Base-by-base conservation (phyloP, 2,113 vertebrate genomes). In the Polypterus bichir region DNA sequence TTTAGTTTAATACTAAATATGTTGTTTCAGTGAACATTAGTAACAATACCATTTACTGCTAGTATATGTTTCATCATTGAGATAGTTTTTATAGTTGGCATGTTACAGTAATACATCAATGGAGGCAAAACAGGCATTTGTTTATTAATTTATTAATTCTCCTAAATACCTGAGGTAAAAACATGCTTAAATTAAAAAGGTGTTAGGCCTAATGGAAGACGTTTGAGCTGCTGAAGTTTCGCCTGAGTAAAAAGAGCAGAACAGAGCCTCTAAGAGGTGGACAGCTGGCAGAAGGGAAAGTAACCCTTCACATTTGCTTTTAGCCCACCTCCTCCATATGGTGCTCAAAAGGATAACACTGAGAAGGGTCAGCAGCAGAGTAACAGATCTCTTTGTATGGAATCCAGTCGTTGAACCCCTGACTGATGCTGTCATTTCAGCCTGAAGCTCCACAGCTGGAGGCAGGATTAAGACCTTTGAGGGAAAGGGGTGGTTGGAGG, bases 201-300 rank as follows among this genome's bases (percentile, higher is more conserved):
- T 27, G 27, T 27, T 27, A 27, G 27, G 27, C 27, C 27, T 27
- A 57, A 3, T 44, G 9, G 27, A 27, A 57, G 56, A 57, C 27
- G 27, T 27, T 27, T 27, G 27, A 27, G 27, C 27, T 27, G 27
- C 27, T 27, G 27, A 47, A 59, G 48, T 58, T 47, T 3, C 4
- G 9, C 57, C 49, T 54, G 10, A 54, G 49, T 48, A 53, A 46
- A 62, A 57, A 57, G 11, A 59, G 54, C 44, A 44, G 49, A 54
- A 48, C 49, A 9, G n/a, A 10, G 48, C 6, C 58, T 49, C 46
- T 47, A 52, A 59, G 62, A 59, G 69, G 60, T 62, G 70, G 74
- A 71, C 82, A 87, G 78, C 81, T 84, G 82, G 75, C 77, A 73
- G 59, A 4, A 60, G 73, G 76, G 76, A 86, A 83, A 73, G 76